Evolutionary conservation across 2,113 vertebrate genomes (phyloP), one percentile per base, ranked within the genome.

Genomic region (Misgurnus mizolepis): DNA sequence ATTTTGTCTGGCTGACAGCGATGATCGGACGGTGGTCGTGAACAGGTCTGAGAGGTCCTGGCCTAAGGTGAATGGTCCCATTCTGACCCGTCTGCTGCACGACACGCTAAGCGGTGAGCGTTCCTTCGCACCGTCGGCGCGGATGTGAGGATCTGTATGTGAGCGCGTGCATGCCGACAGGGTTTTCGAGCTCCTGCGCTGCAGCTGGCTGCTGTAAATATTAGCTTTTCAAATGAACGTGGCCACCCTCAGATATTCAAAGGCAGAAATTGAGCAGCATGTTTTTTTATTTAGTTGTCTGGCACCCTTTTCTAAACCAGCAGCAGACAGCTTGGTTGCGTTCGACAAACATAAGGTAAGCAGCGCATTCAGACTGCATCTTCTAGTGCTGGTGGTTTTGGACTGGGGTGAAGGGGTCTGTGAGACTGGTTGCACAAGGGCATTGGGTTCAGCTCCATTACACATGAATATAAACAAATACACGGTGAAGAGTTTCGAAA

Each of bases 171-270:
- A 34, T 34, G n/a, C 79, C 81, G 76, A 82, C 84, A 78, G 17
- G 58, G 61, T 67, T 77, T 74, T 86, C 56, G 67, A 82, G 84
- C 82, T 80, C 10, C n/a, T 82, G 55, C 62, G 7, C 66, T 83
- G 86, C 88, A 91, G 90, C 89, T 90, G 89, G 82, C 72, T 83
- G 90, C 85, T 77, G 90, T 89, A 91, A 92, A 92, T 92, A 92
- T 92, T 91, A 89, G 90, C 89, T 90, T 89, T 92, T 90, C 88
- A 89, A 88, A 89, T 90, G 83, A 91, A 91, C 81, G 84, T 77
- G 89, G 56, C 87, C 87, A 90, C 87, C 87, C 85, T 90, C 75
- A 68, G 85, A 87, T 88, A 89, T 90, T 90, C 88, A 89, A 90
- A 91, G 88, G 82, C 87, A 60, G 18, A 88, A 90, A 89, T 89